These are phyloP conservation scores for Nemotelus pantherinus DNA, from an alignment of 2,888 invertebrate genomes.

Conservation along the genomic window DNA sequence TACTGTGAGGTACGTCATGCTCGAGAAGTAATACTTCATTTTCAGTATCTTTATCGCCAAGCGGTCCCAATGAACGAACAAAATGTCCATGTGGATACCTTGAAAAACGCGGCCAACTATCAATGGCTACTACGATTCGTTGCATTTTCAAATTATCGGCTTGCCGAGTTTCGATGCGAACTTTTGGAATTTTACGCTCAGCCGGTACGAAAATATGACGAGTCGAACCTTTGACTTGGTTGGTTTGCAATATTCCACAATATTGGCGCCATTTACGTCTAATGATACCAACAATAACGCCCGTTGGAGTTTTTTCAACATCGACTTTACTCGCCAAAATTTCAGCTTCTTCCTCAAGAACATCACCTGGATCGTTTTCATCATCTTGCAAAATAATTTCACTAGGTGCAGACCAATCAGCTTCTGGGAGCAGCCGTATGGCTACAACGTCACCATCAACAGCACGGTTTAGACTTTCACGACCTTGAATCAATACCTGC, in stretches of 20 bases:
- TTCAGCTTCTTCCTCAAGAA: constrained; percentile 72
- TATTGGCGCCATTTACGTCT: constrained; percentile 97
- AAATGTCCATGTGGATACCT: constrained; percentile 96
- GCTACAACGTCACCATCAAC: constrained; percentile 96
- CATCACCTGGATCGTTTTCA: constrained; percentile 74
- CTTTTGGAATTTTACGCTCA: constrained; percentile 91
- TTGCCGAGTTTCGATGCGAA: constrained; percentile 95
- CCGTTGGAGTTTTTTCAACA: constrained; percentile 72
- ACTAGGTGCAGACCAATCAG: constrained; percentile 91
- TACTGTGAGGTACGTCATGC: constrained; percentile 95
- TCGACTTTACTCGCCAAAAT: constrained; percentile 60
- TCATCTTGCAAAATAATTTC: constrained; percentile 84
- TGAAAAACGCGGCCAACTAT: constrained; percentile 94
- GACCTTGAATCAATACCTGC: constrained; percentile 86
- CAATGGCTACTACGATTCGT: constrained; percentile 93
- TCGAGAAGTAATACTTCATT: constrained; percentile 96
- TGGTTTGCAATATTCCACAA: constrained; percentile 92
- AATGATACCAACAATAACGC: constrained; percentile 91
- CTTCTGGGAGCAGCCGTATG: constrained; percentile 85
- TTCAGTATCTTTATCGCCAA: constrained; percentile 95
- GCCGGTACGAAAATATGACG: constrained; percentile 94
- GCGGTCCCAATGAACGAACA: constrained; percentile 88
- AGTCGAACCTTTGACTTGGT: constrained; percentile 73
- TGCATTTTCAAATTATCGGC: constrained; percentile 81
- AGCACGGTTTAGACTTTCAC: constrained; percentile 87